phyloP scores from a whole-genome alignment of 1,140 invertebrate genomes.

The Campoletis sonorensis region DNA sequence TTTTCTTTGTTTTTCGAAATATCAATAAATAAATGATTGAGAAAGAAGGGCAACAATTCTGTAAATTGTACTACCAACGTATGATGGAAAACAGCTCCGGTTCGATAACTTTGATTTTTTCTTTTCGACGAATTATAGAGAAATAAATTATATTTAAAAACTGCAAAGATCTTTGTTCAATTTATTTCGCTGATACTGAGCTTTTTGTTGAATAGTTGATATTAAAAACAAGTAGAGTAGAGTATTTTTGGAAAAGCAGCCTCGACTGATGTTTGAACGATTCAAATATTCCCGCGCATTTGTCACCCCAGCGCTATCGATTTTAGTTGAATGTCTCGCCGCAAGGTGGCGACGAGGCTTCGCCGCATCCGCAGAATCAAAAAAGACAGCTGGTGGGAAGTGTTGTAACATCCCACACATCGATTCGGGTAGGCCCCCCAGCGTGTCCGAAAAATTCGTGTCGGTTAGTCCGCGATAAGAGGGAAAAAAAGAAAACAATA shows the following conservation, averaged over 20 bases:
- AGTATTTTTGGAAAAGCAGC: neutral
- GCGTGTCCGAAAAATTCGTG: constrained; percentile 58
- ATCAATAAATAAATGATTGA: neutral
- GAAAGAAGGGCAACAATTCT: neutral
- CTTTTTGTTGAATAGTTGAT: too few species aligned
- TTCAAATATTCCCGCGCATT: neutral
- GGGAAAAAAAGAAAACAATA: neutral
- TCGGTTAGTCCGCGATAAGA: constrained; percentile 44
- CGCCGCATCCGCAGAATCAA: constrained; percentile 69
- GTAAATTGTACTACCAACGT: neutral
- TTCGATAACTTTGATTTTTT: neutral
- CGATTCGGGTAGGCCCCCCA: constrained; percentile 65
- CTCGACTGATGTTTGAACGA: neutral
- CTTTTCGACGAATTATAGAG: constrained; percentile 10
- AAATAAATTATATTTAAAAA: constrained; percentile 10
- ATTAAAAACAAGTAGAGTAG: neutral
- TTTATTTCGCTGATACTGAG: neutral
- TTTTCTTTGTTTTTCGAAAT: neutral
- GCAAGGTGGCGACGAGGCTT: constrained; percentile 54
- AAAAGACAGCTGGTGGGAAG: constrained; percentile 72
- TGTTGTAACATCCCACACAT: constrained; percentile 69
- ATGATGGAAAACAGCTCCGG: neutral
- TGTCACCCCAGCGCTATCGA: neutral
- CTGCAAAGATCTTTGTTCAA: neutral
- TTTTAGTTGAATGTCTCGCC: neutral